Evolutionary conservation across 2,113 vertebrate genomes (phyloP).

Genomic region (Heliornis fulica): DNA sequence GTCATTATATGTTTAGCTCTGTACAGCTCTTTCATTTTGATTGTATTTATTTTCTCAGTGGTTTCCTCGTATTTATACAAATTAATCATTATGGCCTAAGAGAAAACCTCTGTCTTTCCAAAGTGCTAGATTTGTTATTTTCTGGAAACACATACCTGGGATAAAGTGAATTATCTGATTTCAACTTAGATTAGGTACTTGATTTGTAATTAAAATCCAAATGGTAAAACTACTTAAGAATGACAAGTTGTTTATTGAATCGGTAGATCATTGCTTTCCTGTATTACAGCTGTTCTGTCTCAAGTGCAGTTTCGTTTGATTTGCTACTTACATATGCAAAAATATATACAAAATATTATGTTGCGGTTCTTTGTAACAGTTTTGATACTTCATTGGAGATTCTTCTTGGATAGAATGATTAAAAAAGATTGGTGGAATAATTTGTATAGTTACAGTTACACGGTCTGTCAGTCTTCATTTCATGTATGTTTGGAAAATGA

Average conservation of each 20-base stretch:
- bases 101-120: background rate
- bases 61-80: background rate
- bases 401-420: background rate
- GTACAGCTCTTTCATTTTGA: background rate
- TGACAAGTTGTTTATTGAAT: background rate
- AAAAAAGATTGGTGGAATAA: background rate
- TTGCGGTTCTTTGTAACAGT: background rate
- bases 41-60: background rate
- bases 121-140: background rate
- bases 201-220: slow-evolving; percentile 26
- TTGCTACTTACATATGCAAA: too few relatives aligned
- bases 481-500: background rate
- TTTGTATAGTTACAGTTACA: background rate
- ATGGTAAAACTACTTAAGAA: background rate
- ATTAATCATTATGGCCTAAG: background rate
- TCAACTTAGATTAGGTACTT: background rate
- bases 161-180: background rate
- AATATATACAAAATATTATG: background rate
- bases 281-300: background rate
- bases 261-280: background rate
- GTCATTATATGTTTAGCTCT: background rate
- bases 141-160: background rate
- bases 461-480: background rate
- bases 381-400: background rate
- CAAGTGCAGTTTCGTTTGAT: background rate